These are phyloP conservation scores for Cloeon dipterum DNA, from an alignment of 2,888 invertebrate species.

Conservation along the genomic window DNA sequence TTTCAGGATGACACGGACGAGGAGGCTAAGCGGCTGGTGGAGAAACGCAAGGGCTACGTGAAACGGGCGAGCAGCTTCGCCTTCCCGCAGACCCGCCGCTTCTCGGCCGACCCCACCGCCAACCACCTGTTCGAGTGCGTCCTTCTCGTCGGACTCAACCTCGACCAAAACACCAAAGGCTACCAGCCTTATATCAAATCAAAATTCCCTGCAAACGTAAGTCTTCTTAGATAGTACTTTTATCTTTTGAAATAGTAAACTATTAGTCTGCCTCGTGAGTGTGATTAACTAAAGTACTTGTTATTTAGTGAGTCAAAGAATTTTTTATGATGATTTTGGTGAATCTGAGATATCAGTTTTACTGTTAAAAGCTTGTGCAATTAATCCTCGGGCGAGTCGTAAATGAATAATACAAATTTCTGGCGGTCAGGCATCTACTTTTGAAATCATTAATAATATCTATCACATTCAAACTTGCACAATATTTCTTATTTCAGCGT, in stretches of 20 bases:
- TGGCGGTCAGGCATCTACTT: no score
- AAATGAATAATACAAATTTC: no score
- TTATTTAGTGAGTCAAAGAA: no score
- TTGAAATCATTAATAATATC: no score
- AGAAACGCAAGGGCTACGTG: conserved; percentile 39
- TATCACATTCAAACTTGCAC: no score
- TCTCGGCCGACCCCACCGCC: background rate
- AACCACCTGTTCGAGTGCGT: conserved; percentile 37
- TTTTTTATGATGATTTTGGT: no score
- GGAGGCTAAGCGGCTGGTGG: conserved; percentile 21
- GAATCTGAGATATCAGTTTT: no score
- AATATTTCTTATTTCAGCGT: background rate
- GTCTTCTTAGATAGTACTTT: no score
- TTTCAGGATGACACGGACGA: conserved; percentile 1
- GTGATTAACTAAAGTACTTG: no score
- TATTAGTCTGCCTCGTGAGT: background rate
- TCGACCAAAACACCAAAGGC: conserved; percentile 20
- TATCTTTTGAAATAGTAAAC: background rate
- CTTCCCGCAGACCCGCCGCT: background rate
- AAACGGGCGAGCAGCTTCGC: conserved; percentile 20
- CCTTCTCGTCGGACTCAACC: conserved; percentile 39
- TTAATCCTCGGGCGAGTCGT: no score
- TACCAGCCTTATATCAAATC: conserved; percentile 45
- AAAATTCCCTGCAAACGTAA: conserved; percentile 41
- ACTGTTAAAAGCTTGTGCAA: no score